Evolutionary conservation across 2,888 invertebrate species (phyloP).

Genomic region (Deroplatys truncata): DNA sequence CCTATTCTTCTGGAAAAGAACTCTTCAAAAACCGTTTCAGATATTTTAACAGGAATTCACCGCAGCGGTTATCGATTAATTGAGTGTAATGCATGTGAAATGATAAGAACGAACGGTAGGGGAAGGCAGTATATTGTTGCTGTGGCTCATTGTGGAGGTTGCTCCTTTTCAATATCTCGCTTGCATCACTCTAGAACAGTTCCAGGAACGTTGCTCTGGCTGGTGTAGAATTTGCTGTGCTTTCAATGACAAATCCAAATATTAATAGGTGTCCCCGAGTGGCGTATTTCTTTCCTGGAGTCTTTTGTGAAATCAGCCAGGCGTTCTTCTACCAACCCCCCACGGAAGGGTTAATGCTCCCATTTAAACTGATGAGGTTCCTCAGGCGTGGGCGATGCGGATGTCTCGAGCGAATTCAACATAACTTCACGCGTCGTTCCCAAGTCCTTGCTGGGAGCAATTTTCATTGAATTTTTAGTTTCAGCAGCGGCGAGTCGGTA

Average conservation of each 20-base stretch:
- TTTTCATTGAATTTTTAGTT: not conserved
- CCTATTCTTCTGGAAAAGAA: too few relatives aligned
- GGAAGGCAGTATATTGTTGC: not conserved
- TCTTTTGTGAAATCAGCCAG: not conserved
- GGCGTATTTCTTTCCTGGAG: not conserved
- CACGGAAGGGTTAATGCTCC: not conserved
- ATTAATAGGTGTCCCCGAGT: not conserved
- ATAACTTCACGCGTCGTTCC: not conserved
- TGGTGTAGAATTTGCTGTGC: not conserved
- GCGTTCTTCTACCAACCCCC: not conserved
- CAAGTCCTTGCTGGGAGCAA: too few relatives aligned
- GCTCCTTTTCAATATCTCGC: not conserved
- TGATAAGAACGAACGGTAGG: not conserved
- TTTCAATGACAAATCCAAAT: not conserved
- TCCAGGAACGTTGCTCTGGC: not conserved
- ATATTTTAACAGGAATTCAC: not conserved
- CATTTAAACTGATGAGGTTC: not conserved
- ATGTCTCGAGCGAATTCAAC: not conserved
- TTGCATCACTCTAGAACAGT: not conserved
- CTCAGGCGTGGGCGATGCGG: not conserved
- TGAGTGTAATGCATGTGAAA: not conserved
- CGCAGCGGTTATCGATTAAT: not conserved
- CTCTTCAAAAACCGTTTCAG: too few relatives aligned
- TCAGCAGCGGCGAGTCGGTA: too few relatives aligned
- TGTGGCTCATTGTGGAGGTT: not conserved